Percentiles rank a stretch among this genome's conserved stretches.
These are phyloP conservation scores for Terebella lapidaria DNA, from an alignment of 2,888 invertebrate species.

Conservation along the genomic window DNA sequence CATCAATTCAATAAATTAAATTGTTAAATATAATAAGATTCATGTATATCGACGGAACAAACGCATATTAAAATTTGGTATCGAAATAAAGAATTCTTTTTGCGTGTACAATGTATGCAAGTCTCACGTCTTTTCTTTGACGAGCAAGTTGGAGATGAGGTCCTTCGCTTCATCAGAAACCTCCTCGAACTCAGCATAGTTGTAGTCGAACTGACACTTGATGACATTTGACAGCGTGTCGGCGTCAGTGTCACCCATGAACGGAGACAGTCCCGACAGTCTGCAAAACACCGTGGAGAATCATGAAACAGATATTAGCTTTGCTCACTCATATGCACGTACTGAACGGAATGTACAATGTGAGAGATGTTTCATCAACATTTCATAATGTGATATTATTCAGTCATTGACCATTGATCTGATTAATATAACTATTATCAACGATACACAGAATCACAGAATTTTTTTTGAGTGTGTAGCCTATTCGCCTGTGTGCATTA, in stretches of 20 bases:
- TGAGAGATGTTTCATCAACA: no score
- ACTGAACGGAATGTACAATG: no score
- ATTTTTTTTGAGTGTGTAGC: no score
- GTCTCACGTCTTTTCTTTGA: conserved; percentile 20
- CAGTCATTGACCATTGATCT: no score
- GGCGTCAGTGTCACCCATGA: conserved; percentile 95
- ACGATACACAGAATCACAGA: no score
- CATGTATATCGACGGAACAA: not conserved
- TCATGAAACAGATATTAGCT: not conserved
- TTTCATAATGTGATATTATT: no score
- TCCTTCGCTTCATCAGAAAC: conserved; percentile 93
- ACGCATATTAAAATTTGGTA: not conserved
- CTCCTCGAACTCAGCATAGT: conserved; percentile 91
- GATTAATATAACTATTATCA: no score
- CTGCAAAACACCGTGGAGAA: conserved; percentile 35
- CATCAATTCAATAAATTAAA: not conserved
- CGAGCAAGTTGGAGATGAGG: conserved; percentile 83
- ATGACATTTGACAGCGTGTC: conserved; percentile 99
- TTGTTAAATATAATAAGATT: not conserved
- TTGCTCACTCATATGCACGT: no score
- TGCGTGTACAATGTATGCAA: not conserved
- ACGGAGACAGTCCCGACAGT: conserved; percentile 91
- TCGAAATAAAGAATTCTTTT: not conserved
- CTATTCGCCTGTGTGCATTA: no score
- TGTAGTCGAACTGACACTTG: conserved; percentile 93